Base-by-base conservation (phyloP, 2,888 invertebrate genomes). In the Athetis lepigone region DNA sequence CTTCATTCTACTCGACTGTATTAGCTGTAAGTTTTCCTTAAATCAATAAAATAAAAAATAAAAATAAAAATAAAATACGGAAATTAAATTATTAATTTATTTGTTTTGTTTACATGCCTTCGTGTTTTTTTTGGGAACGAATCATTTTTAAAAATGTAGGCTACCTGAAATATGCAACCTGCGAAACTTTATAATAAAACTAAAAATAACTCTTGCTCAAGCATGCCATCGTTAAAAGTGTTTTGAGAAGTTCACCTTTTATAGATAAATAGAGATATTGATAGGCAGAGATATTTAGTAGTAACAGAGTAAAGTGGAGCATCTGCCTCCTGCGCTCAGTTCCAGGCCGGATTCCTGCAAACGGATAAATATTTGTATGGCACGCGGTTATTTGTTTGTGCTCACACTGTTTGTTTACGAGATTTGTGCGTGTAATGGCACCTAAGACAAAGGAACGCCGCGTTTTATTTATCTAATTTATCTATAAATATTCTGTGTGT, bases 331-430 rank as follows among this genome's bases (percentile, higher is more conserved):
- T 2, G 9, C 19, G 50, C 25, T 47, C 33, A 33, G 54, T 45
- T 68, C 37, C 62, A 52, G 42, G 25, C 64, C 37, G 57, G 42
- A 64, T 52, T 64, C 57, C 52, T 39, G 51, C 57, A 64, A 36
- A 25, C 51, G 3, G 49, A 49, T 70, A 70, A 70, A 70, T 64
- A 70, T 70, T 70, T 70, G 64, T 54, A 36, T 52, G 25, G 47
- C 19, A 70, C 64, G 33, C 54, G 18, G 27, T 49, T 69, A 47
- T 54, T 61, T 57, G 57, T 70, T 58, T 64, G 39, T 36, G n/a
- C 47, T 33, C 52, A 39, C 25, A 19, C 13, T 70, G 52, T 69
- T 64, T 70, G 64, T 49, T 19, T 47, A 64, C 23, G 57, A 43
- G 70, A 49, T 58, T 64, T 64, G 70, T 56, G 58, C 64, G 64